Base-by-base conservation (phyloP, 2,888 invertebrate genomes). In the Aleiodes leptofemur region DNA sequence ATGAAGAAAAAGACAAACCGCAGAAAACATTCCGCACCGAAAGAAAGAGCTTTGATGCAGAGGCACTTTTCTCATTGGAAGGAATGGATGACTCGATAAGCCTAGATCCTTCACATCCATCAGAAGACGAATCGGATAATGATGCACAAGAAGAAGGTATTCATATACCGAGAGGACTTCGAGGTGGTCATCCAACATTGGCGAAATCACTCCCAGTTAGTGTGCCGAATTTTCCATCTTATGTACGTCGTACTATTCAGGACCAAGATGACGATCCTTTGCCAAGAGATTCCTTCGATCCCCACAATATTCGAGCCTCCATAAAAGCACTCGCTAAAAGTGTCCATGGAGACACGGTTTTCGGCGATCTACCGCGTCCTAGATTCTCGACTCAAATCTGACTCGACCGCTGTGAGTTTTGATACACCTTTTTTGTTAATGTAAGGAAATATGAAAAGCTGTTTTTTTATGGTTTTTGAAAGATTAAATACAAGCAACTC, bases 311-410 rank as follows among this genome's bases (percentile, higher is more conserved):
- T 87, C 96, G 96, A 79, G 97, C 96, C 57, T 96, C 96, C 88
- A 97, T 97, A 88, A 95, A 96, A 90, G 97, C 97, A n/a, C 90
- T 97, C 84, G 97, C 97, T 23, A 95, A 95, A 84, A 97, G 97
- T 83, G 96, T 97, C 77, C 96, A 96, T 90, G 96, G 95, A 77
- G 96, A 97, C 90, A 91, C 94, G 31, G 94, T 96, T 82, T 97
- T 96, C 90, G 95, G 95, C 23, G 97, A 97, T 86, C 91, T 97
- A 86, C 97, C 97, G 57, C 92, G 95, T 78, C 96, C 96, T 79
- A 93, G 96, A 86, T 94, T 96, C 91, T 95, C 95, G 88, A 95
- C 95, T 78, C 95, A 95, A 91, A 95, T 96, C 91, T 96, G 94
- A 93, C 84, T 86, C 80, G 64, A 75, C 8, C 7, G 38, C 9